Conservation (phyloP, 2,888 invertebrate species). For the Ophioninae sp. region DNA sequence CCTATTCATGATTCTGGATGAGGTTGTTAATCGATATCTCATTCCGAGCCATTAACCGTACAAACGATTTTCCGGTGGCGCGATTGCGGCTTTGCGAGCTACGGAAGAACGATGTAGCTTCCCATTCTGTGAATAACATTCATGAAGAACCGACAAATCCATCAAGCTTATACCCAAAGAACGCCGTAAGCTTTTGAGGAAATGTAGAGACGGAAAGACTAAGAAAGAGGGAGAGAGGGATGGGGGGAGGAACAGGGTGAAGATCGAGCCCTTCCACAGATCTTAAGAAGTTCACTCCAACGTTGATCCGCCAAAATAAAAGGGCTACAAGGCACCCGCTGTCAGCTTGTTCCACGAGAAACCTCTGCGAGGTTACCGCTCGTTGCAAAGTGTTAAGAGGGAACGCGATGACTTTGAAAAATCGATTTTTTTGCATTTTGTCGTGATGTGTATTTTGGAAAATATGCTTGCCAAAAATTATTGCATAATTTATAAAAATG, state of each 20-base stretch:
- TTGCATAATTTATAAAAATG: too few species aligned
- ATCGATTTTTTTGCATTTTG: too few species aligned
- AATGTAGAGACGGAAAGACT: not conserved
- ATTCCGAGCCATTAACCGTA: conserved; percentile 52
- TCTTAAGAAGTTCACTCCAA: not conserved
- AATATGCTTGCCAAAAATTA: too few species aligned
- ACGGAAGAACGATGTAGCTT: conserved; percentile 47
- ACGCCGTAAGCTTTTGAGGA: conserved; percentile 13
- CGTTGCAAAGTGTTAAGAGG: not conserved
- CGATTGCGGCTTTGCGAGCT: conserved; percentile 58
- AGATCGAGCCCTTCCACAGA: not conserved
- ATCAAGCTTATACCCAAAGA: conserved; percentile 58
- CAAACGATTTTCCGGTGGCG: conserved; percentile 58
- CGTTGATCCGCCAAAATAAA: not conserved
- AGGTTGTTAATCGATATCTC: conserved; percentile 52
- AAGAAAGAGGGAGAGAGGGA: not conserved
- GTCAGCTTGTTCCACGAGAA: not conserved
- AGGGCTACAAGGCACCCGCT: not conserved
- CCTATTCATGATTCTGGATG: conserved; percentile 11
- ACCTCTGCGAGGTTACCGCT: not conserved
- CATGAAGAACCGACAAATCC: conserved; percentile 63
- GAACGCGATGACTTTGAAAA: too few species aligned
- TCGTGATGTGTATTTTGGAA: too few species aligned
- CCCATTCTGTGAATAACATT: conserved; percentile 61
- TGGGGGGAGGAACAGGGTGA: not conserved